Conservation (phyloP, 2,113 vertebrate genomes). For the Muscicapa adusta region DNA sequence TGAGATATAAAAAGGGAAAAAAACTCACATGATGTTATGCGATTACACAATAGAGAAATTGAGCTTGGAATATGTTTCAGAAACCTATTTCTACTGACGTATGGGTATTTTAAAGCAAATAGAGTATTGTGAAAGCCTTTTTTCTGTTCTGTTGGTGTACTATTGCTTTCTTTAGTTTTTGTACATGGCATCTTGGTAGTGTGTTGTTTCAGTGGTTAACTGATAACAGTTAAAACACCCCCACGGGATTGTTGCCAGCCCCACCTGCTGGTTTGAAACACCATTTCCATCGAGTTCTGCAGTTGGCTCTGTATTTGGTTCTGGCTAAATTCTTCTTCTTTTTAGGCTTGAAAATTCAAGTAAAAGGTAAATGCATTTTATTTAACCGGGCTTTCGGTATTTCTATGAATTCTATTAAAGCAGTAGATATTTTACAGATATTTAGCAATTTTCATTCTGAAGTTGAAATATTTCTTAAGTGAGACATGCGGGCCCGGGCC, state of each 20-base stretch:
- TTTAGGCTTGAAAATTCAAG: neutral
- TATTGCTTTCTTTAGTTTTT: slow-evolving; percentile 4
- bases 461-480: neutral
- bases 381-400: neutral
- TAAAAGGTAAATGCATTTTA: neutral
- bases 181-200: neutral
- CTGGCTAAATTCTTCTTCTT: neutral
- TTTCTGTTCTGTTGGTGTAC: neutral
- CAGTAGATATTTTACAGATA: neutral
- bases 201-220: neutral
- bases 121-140: neutral
- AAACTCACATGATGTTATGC: neutral
- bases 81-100: neutral
- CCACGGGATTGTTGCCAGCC: slow-evolving; percentile 29
- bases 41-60: neutral
- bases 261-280: slow-evolving; percentile 56
- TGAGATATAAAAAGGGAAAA: neutral
- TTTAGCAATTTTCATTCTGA: neutral
- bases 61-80: neutral
- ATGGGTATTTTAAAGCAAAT: neutral
- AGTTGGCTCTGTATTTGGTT: neutral
- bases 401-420: neutral
- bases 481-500: neutral
- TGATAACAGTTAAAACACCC: neutral
- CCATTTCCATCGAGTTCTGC: slow-evolving; percentile 39